These are phyloP conservation scores for Chloroclysta siterata DNA, from an alignment of 2,888 invertebrate species.

Conservation along the genomic window DNA sequence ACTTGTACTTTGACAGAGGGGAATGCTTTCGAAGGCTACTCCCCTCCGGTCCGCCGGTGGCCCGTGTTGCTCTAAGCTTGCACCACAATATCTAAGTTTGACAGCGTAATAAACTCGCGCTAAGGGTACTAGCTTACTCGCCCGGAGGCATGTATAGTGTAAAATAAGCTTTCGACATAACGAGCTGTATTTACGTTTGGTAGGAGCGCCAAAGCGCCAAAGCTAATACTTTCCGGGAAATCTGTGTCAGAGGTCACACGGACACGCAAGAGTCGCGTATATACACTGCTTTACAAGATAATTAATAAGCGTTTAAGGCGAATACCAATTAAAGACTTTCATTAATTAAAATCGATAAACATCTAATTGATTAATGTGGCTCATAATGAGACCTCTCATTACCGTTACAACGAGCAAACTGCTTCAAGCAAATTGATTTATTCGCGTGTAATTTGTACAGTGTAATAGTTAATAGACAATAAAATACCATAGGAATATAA, in stretches of 20 bases:
- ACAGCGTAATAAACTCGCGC: slow-evolving; percentile 4
- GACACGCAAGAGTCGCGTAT: slow-evolving; percentile 65
- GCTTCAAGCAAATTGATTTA: slow-evolving; percentile 25
- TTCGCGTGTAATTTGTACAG: slow-evolving; percentile 25
- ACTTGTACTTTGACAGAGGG: too few relatives aligned
- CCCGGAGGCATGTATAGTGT: slow-evolving; percentile 57
- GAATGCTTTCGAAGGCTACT: too few relatives aligned
- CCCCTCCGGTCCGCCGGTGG: too few relatives aligned
- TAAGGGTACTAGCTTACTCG: slow-evolving; percentile 28
- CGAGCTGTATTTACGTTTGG: slow-evolving; percentile 61
- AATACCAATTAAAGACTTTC: slow-evolving; percentile 66
- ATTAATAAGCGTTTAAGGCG: slow-evolving; percentile 66
- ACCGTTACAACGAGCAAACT: slow-evolving; percentile 31
- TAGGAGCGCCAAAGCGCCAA: slow-evolving; percentile 63
- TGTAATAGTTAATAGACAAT: slow-evolving; percentile 11
- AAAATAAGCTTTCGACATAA: slow-evolving; percentile 72
- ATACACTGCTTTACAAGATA: slow-evolving; percentile 62
- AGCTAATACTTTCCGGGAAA: slow-evolving; percentile 69
- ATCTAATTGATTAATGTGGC: slow-evolving; percentile 59
- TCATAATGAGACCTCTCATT: slow-evolving; percentile 50
- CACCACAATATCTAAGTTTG: background rate
- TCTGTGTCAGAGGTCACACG: slow-evolving; percentile 66
- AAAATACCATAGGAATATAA: background rate
- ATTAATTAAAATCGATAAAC: slow-evolving; percentile 61
- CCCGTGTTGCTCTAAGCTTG: too few relatives aligned